These are phyloP conservation scores for Capreolus pygargus DNA, from an alignment of 2,113 vertebrate genomes.

Conservation along the genomic window DNA sequence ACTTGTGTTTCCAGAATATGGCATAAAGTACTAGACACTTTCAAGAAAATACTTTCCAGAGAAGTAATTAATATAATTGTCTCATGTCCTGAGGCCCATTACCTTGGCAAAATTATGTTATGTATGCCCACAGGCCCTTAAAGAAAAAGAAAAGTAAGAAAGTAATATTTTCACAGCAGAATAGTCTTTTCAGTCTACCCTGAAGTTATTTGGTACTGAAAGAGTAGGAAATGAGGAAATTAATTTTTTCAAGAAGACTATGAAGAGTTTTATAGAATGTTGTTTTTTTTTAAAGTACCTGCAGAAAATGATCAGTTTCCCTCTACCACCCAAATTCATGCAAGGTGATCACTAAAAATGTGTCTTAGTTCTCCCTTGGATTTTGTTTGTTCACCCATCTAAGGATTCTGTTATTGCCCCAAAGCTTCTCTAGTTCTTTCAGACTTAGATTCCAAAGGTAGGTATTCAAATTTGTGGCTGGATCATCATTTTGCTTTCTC, in stretches of 20 bases:
- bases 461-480: not conserved
- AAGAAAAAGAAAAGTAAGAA: not conserved
- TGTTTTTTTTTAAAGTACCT: not conserved
- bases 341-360: not conserved
- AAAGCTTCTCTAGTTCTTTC: not conserved
- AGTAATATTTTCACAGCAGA: not conserved
- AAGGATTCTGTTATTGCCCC: not conserved
- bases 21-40: conserved; percentile 44
- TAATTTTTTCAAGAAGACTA: not conserved
- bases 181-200: not conserved
- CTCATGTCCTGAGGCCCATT: not conserved
- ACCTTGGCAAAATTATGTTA: not conserved
- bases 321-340: accelerated
- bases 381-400: not conserved
- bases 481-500: not conserved
- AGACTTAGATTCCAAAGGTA: not conserved
- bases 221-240: not conserved
- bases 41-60: conserved; percentile 73
- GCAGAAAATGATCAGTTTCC: not conserved
- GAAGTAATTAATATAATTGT: conserved; percentile 49
- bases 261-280: not conserved
- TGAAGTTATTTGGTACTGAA: not conserved
- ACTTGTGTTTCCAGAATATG: not conserved
- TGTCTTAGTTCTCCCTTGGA: not conserved
- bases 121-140: not conserved